Base-by-base conservation (phyloP, 2,113 vertebrate species). In the Xiphophorus hellerii region DNA sequence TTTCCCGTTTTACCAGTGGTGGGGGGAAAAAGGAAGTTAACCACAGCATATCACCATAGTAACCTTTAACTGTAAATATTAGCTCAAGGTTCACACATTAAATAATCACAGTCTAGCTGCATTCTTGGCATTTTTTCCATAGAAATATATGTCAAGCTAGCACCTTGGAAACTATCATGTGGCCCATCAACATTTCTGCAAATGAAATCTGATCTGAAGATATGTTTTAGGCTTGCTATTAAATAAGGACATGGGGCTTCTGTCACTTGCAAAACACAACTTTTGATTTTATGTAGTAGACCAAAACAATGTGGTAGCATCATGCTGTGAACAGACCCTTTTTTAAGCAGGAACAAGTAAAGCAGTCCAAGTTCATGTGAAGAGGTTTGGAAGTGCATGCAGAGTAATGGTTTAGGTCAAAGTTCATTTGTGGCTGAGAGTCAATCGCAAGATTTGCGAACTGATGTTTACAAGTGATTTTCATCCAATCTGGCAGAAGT, bases 1-100 rank as follows among this genome's bases (percentile, higher is more conserved):
- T 73, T 84, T 88, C 81, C 78, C 42, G 29, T 87, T 88, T 74
- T 39, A 67, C 62, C 4, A 72, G 8, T 33, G 30, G 1, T 33
- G 25, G 22, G 33, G 29, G 28, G 1, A 62, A 78, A 65, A 39
- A 25, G 61, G 74, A 87, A 86, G 81, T 83, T 35, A 69, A 69
- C 65, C 39, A 35, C 71, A 80, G 66, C 10, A 69, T 13, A 61
- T 48, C 70, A 73, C 76, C 61, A 70, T 76, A 30, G 67, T 27
- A 73, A 78, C 69, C 33, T n/a, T 14, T 6, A 77, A 60, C 3
- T 60, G 77, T 76, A 62, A 78, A 88, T 78, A 77, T 67, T 83
- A n/a, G 39, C 48, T 70, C 37, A 62, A 37, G 72, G 54, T 81
- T 31, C 13, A 29, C 17, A 25, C 11, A 28, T 33, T 72, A 71